Evolutionary conservation across 2,888 invertebrate species (phyloP).

Genomic region (Trachelus stipa): DNA sequence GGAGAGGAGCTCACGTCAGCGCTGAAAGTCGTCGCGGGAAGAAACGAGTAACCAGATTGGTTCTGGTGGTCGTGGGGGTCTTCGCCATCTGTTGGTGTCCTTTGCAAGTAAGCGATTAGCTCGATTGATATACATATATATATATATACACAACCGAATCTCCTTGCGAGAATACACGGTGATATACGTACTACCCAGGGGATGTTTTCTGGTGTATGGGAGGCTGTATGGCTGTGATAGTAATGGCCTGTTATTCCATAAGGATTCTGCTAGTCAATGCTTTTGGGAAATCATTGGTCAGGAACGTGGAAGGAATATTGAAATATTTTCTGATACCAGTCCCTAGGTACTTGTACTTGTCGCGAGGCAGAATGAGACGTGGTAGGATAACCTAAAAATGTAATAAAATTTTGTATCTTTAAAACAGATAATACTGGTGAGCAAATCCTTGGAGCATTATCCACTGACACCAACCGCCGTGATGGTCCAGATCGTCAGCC

Average conservation of each 20-base stretch:
- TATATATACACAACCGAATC: background rate
- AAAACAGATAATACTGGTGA: slow-evolving; percentile 81
- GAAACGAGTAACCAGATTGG: slow-evolving; percentile 91
- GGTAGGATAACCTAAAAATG: background rate
- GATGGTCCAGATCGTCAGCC: slow-evolving; percentile 81
- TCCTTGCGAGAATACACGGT: background rate
- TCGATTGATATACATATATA: background rate
- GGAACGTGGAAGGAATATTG: background rate
- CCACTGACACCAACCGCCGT: slow-evolving; percentile 76
- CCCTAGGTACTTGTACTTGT: background rate
- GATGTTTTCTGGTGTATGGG: background rate
- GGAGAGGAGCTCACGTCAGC: slow-evolving; percentile 86
- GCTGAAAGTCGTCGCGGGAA: slow-evolving; percentile 86
- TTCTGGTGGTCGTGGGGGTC: slow-evolving; percentile 89
- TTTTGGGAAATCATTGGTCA: background rate
- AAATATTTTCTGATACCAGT: background rate
- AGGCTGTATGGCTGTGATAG: background rate
- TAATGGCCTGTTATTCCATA: background rate
- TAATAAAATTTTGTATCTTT: background rate
- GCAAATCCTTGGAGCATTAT: slow-evolving; percentile 81
- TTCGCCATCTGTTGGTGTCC: slow-evolving; percentile 96
- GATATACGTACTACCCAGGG: background rate
- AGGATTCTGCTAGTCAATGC: background rate
- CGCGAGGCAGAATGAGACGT: background rate
- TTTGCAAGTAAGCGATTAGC: slow-evolving; percentile 77